phyloP scores from a whole-genome alignment of 23 tunicate genomes.

The Trididemnum nubilum region DNA sequence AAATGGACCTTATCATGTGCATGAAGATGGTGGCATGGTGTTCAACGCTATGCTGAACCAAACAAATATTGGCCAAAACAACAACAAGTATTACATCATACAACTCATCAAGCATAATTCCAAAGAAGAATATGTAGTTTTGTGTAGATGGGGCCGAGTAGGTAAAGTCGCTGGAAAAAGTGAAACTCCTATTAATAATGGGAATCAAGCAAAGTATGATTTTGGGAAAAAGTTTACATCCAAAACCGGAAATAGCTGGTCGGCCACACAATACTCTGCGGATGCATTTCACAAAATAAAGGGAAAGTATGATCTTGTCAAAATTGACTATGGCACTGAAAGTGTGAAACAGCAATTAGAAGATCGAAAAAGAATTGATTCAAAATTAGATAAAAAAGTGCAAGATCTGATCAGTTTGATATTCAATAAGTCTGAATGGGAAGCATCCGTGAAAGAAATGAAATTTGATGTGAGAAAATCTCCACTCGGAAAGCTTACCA shows the following conservation, averaged over 20 bases:
- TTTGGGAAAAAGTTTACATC: conserved; percentile 69
- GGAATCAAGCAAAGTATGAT: conserved; percentile 3
- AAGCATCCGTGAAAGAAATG: conserved; percentile 69
- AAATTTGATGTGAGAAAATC: conserved; percentile 66
- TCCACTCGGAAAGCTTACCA: conserved; percentile 80
- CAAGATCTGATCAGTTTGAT: conserved; percentile 55
- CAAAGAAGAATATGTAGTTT: conserved; percentile 30
- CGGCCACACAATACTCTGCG: neutral
- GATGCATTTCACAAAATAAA: conserved; percentile 34
- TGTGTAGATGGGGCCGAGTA: conserved; percentile 82
- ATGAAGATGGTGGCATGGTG: conserved; percentile 21
- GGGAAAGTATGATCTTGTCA: conserved; percentile 70
- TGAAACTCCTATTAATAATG: conserved; percentile 4
- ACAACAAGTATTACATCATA: conserved; percentile 76
- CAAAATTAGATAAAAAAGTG: conserved; percentile 32
- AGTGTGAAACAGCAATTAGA: neutral
- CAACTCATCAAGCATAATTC: conserved; percentile 57
- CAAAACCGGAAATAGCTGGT: conserved; percentile 63
- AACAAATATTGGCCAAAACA: conserved; percentile 71
- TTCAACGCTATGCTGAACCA: conserved; percentile 85
- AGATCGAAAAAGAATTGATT: conserved; percentile 5
- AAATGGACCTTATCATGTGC: conserved; percentile 41
- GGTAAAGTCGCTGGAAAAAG: conserved; percentile 68
- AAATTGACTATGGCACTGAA: conserved; percentile 70
- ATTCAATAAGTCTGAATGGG: conserved; percentile 53